phyloP scores from a whole-genome alignment of 1,140 invertebrate genomes.

The Drosophila sturtevanti region DNA sequence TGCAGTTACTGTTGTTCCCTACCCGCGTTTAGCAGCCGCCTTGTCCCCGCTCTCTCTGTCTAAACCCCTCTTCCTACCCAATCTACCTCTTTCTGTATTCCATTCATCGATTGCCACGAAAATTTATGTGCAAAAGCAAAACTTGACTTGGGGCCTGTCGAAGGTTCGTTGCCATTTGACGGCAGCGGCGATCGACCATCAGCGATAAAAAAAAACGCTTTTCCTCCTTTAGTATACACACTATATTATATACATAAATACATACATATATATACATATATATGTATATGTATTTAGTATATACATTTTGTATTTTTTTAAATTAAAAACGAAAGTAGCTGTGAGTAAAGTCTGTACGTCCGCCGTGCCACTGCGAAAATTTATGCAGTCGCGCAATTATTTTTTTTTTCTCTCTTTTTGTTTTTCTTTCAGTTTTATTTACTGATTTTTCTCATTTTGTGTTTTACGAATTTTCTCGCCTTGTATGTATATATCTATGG shows the following conservation, averaged over 20 bases:
- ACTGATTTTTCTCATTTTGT: slow-evolving; percentile 19
- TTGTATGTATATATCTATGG: slow-evolving; percentile 6
- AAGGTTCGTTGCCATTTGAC: slow-evolving; percentile 77
- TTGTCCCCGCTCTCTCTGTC: not conserved
- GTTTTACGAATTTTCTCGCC: slow-evolving; percentile 37
- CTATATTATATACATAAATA: not conserved
- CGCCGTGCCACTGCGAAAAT: slow-evolving; percentile 50
- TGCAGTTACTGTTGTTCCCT: not conserved
- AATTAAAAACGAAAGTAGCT: slow-evolving; percentile 79
- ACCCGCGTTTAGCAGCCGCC: not conserved
- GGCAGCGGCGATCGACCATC: slow-evolving; percentile 46
- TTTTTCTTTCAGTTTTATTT: not conserved
- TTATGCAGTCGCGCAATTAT: slow-evolving; percentile 76
- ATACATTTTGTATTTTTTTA: slow-evolving; percentile 49
- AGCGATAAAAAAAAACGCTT: slow-evolving; percentile 51
- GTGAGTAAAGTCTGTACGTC: slow-evolving; percentile 36
- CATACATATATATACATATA: no score
- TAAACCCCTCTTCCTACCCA: not conserved
- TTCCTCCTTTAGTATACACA: slow-evolving; percentile 49
- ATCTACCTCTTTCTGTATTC: slow-evolving; percentile 15
- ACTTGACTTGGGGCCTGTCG: slow-evolving; percentile 72
- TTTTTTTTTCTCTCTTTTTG: slow-evolving; percentile 35
- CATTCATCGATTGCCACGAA: slow-evolving; percentile 46
- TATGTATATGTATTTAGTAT: not conserved
- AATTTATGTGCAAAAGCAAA: slow-evolving; percentile 76